Conservation (phyloP, 2,113 vertebrate species). For the Panthera uncia region DNA sequence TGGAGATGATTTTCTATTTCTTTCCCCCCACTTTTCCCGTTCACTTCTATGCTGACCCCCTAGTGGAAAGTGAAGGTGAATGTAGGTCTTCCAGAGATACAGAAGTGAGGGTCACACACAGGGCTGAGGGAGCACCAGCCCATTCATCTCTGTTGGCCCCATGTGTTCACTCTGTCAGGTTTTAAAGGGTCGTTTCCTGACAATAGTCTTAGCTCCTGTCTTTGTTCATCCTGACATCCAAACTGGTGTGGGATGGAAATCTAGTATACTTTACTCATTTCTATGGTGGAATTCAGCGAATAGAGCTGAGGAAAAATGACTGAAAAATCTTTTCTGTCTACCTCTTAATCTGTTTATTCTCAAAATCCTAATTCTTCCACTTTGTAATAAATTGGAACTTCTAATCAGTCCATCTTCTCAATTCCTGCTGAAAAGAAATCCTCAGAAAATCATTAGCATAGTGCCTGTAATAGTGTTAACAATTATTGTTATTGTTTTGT, state of each 20-base stretch:
- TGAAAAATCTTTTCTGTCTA: neutral
- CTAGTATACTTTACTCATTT: neutral
- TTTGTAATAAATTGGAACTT: neutral
- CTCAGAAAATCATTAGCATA: neutral
- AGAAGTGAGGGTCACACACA: neutral
- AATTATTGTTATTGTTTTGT: neutral
- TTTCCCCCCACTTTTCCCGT: neutral
- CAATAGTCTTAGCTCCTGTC: neutral
- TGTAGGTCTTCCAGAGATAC: neutral
- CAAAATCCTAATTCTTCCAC: constrained; percentile 3
- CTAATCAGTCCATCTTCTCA: neutral
- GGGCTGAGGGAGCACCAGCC: too few relatives aligned
- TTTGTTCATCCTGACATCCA: constrained; percentile 15
- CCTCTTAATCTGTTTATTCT: neutral
- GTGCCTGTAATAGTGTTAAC: neutral
- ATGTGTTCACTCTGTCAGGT: neutral
- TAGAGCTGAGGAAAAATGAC: neutral
- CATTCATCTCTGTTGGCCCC: neutral
- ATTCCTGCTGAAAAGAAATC: neutral
- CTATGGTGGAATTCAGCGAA: neutral
- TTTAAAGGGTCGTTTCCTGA: neutral
- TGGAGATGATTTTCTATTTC: too few relatives aligned
- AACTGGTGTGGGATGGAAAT: neutral
- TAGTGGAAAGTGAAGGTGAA: neutral
- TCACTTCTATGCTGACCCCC: neutral